Evolutionary conservation across 92 coral and sea anemone genomes (phyloP), one percentile per base, ranked within the genome.

Genomic region (Siderastrea siderea): DNA sequence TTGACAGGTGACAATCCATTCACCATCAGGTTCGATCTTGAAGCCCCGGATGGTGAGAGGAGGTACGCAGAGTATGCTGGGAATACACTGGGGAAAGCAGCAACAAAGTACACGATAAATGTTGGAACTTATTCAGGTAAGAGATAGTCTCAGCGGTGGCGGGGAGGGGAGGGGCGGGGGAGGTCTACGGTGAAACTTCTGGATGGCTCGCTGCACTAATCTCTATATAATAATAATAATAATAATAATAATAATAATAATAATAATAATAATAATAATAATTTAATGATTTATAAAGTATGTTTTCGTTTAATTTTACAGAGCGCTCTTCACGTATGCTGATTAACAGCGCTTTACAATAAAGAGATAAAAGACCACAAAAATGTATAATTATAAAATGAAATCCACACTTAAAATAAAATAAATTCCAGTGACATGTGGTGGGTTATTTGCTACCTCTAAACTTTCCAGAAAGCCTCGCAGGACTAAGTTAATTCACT

Each of bases 11-110:
- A 38, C 64, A 80, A 81, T 47, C 59, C 55, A 13, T 79, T 88
- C 49, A 90, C 82, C 68, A 66, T 94, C n/a, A 87, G 98, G 50
- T 90, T 94, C 52, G 98, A 94, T 84, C 95, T 94, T 11, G 90
- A 83, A 58, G 90, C 93, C 26, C 82, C 87, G 26, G 82, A 87
- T 43, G 98, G 95, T 5, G 94, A 90, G 79, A 80, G 65, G 69
- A 84, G 87, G 64, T 90, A 86, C 76, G 95, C 95, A 1, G 80
- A 68, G 80, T 94, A 91, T 75, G 61, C 77, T 73, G 91, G 92
- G n/a, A 90, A 85, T 77, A 49, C 47, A 11, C 47, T 94, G 6
- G 98, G 92, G 4, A 63, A 76, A 55, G 44, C 17, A 44, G 49
- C 60, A 0, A 62, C 77, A 59, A 92, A 92, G 59, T 94, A 78